Conservation (phyloP, 1,140 invertebrate genomes). For the Drosophila kohkoa region DNA sequence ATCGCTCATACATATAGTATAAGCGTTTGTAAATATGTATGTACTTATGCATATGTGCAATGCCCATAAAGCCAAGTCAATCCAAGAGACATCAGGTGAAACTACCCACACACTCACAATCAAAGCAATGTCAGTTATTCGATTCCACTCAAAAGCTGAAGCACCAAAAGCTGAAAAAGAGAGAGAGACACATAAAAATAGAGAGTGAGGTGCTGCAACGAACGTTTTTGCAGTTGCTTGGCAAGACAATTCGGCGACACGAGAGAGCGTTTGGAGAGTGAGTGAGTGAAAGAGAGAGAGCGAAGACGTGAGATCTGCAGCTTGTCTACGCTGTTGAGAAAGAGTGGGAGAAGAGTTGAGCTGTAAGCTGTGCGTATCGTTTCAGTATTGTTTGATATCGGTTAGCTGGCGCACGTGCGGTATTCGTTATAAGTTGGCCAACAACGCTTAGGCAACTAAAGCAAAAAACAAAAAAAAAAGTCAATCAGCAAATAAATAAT, state of each 20-base stretch:
- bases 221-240: slow-evolving; percentile 45
- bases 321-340: slow-evolving; percentile 20
- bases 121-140: slow-evolving; percentile 11
- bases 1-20: not conserved
- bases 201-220: slow-evolving; percentile 1
- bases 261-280: slow-evolving; percentile 2
- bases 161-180: slow-evolving; percentile 33
- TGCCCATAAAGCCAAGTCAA: slow-evolving; percentile 12
- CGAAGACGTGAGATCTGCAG: slow-evolving; percentile 53
- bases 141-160: slow-evolving; percentile 47
- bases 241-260: slow-evolving; percentile 31
- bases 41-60: not conserved
- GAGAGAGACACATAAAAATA: slow-evolving; percentile 10
- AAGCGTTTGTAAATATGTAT: not conserved
- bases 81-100: slow-evolving; percentile 46
- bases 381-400: slow-evolving; percentile 45
- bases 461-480: slow-evolving; percentile 13
- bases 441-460: slow-evolving; percentile 10
- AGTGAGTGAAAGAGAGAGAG: slow-evolving; percentile 20
- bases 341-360: slow-evolving; percentile 30
- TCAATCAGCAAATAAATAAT: slow-evolving; percentile 14
- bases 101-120: slow-evolving; percentile 22
- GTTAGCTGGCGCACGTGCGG: slow-evolving; percentile 38
- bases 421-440: slow-evolving; percentile 7
- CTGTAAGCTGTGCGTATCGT: slow-evolving; percentile 23